Conservation (phyloP, 2,888 invertebrate species). For the Endotricha flammealis region DNA sequence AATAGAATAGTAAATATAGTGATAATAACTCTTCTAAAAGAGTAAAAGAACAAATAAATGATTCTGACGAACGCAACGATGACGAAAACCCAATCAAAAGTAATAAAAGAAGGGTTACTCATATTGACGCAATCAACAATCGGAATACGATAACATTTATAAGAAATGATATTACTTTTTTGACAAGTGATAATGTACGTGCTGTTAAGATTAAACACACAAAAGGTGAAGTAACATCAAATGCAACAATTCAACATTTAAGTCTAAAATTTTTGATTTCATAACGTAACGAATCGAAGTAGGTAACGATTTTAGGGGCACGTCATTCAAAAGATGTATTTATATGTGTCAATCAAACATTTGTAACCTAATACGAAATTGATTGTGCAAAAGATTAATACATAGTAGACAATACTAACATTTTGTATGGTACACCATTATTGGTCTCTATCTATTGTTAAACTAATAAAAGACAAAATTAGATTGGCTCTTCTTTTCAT, state of each 20-base stretch:
- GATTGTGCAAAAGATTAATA: no score
- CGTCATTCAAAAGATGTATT: slow-evolving; percentile 19
- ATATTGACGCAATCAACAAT: slow-evolving; percentile 12
- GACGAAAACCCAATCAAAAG: slow-evolving; percentile 5
- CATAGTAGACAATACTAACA: no score
- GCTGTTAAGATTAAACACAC: slow-evolving; percentile 18
- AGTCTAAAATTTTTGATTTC: slow-evolving; percentile 21
- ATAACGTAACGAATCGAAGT: slow-evolving; percentile 21
- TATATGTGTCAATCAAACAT: slow-evolving; percentile 23
- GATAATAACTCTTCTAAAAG: slow-evolving; percentile 7
- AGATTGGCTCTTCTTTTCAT: no score
- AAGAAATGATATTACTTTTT: slow-evolving; percentile 13
- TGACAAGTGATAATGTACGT: slow-evolving; percentile 14
- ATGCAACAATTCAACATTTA: slow-evolving; percentile 20
- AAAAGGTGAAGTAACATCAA: slow-evolving; percentile 21
- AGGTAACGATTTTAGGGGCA: slow-evolving; percentile 30
- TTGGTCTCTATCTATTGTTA: no score
- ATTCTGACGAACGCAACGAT: slow-evolving; percentile 3
- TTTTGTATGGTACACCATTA: no score
- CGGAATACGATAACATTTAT: slow-evolving; percentile 12
- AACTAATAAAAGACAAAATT: no score
- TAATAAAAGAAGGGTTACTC: slow-evolving; percentile 6
- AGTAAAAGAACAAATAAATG: slow-evolving; percentile 6
- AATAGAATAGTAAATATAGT: no score
- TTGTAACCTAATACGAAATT: no score